Conservation (phyloP, 2,888 invertebrate genomes). For the Malachius bipustulatus region DNA sequence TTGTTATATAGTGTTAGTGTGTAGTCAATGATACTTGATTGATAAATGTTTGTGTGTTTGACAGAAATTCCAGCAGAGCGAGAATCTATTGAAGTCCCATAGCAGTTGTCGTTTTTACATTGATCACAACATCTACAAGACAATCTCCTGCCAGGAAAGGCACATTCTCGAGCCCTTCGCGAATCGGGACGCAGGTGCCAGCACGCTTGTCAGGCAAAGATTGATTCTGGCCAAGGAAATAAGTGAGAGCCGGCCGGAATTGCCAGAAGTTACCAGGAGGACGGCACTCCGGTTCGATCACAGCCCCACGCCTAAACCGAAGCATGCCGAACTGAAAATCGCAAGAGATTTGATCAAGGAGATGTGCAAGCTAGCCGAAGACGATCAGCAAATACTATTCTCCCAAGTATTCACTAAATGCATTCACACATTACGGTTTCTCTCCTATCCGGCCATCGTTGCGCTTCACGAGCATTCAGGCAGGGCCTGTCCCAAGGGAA, state of each 20-base stretch:
- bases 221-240: slow-evolving; percentile 46
- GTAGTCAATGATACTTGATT: too few relatives aligned
- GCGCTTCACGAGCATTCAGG: slow-evolving; percentile 52
- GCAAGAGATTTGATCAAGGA: slow-evolving; percentile 58
- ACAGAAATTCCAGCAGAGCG: slow-evolving; percentile 51
- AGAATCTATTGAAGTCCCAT: slow-evolving; percentile 61
- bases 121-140: slow-evolving; percentile 63
- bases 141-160: slow-evolving; percentile 57
- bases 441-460: slow-evolving; percentile 57
- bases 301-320: slow-evolving; percentile 50
- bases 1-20: too few relatives aligned
- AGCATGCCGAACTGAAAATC: slow-evolving; percentile 56
- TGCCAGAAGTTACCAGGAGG: slow-evolving; percentile 44
- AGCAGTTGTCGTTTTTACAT: slow-evolving; percentile 62
- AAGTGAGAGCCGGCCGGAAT: slow-evolving; percentile 39
- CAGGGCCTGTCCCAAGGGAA: slow-evolving; percentile 54
- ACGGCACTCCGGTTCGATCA: slow-evolving; percentile 63
- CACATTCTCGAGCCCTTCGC: slow-evolving; percentile 69
- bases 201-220: slow-evolving; percentile 51
- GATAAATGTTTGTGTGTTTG: slow-evolving; percentile 21
- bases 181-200: slow-evolving; percentile 58
- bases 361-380: slow-evolving; percentile 50
- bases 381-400: slow-evolving; percentile 49
- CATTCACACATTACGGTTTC: slow-evolving; percentile 52
- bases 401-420: slow-evolving; percentile 52